Percentiles rank a stretch among this genome's conserved stretches.
Conservation (phyloP, 2,113 vertebrate genomes). For the Siniperca chuatsi region DNA sequence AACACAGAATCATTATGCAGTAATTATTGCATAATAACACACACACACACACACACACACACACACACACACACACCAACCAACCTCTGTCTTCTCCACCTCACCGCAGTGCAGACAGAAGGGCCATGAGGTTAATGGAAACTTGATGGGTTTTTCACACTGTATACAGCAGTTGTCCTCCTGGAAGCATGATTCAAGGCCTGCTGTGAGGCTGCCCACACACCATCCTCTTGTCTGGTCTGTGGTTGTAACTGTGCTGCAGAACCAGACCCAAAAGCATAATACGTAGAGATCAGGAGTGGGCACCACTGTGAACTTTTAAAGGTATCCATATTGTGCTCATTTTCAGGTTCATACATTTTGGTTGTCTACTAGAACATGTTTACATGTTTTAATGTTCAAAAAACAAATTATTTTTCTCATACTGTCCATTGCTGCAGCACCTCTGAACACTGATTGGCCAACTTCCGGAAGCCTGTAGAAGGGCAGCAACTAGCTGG, state of each 20-base stretch:
- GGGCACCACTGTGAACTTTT: neutral
- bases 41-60: neutral
- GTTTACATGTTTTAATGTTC: neutral
- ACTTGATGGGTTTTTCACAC: constrained; percentile 44
- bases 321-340: no score
- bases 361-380: neutral
- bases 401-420: neutral
- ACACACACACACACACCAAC: neutral
- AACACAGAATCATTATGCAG: neutral
- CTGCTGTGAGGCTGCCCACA: constrained; percentile 3
- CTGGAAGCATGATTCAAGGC: neutral
- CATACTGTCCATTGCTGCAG: neutral
- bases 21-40: neutral
- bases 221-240: neutral
- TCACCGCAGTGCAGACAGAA: constrained; percentile 21
- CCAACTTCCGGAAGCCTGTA: no score
- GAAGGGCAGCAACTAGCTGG: no score
- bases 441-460: no score
- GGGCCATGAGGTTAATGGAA: constrained; percentile 54
- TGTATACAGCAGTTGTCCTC: constrained; percentile 28
- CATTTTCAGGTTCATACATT: no score
- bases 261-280: neutral
- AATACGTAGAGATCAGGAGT: neutral
- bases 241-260: neutral
- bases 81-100: constrained; percentile 1